Evolutionary conservation across 2,888 invertebrate genomes (phyloP).

Genomic region (Lysandra coridon): DNA sequence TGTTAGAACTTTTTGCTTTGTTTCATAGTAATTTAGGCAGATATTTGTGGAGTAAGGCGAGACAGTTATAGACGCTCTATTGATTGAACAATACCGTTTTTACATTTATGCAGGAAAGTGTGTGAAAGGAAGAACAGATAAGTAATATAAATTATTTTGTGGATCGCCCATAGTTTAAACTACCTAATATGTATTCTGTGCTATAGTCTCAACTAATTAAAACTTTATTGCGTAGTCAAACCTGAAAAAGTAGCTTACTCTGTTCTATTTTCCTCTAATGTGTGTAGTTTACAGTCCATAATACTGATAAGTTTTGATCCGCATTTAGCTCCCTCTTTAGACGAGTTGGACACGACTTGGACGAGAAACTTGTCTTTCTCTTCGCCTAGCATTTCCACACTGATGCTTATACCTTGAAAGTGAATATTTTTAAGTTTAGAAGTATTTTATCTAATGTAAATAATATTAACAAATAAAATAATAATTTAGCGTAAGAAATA

Average conservation of each 20-base stretch:
- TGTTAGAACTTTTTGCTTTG: no score
- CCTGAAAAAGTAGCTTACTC: conserved; percentile 59
- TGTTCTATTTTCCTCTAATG: conserved; percentile 83
- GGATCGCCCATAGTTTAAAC: no score
- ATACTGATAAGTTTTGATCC: conserved; percentile 82
- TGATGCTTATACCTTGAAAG: conserved; percentile 63
- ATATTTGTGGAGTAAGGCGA: no score
- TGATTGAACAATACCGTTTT: no score
- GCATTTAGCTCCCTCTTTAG: conserved; percentile 77
- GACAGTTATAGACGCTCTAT: no score
- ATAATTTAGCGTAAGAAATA: neutral
- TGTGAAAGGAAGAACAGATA: no score
- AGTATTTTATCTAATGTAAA: neutral
- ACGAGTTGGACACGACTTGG: conserved; percentile 81
- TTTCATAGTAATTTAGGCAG: no score
- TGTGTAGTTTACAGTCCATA: conserved; percentile 81
- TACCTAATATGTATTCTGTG: no score
- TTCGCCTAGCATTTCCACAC: conserved; percentile 70
- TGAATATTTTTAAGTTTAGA: neutral
- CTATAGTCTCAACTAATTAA: neutral
- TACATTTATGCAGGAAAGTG: no score
- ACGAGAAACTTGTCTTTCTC: conserved; percentile 79
- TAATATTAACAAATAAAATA: no score
- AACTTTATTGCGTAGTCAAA: neutral
- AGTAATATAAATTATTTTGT: no score